These are phyloP conservation scores for Pithys albifrons DNA, from an alignment of 2,113 vertebrate species.

Conservation along the genomic window DNA sequence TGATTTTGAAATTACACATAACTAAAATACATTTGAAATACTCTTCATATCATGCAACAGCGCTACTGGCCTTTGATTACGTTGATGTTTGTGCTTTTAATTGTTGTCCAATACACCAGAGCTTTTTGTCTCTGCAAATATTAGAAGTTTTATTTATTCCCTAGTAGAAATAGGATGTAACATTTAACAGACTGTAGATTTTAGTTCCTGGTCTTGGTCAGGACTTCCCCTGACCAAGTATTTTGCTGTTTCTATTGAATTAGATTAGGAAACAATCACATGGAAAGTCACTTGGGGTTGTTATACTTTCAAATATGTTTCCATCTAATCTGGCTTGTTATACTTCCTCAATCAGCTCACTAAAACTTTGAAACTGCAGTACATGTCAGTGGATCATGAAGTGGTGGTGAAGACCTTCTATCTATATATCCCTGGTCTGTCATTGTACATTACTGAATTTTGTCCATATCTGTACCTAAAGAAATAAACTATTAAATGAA, in stretches of 20 bases:
- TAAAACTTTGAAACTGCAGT: neutral
- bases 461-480: neutral
- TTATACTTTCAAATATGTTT: neutral
- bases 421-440: neutral
- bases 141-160: neutral
- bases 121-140: neutral
- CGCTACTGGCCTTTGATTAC: neutral
- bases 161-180: neutral
- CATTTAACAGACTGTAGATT: neutral
- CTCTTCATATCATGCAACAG: neutral
- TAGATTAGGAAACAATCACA: neutral
- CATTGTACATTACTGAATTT: neutral
- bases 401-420: neutral
- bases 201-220: neutral
- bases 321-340: neutral
- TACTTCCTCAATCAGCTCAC: neutral
- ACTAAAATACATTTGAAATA: neutral
- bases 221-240: neutral
- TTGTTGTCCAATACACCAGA: neutral
- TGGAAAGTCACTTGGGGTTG: neutral
- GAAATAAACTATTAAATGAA: neutral
- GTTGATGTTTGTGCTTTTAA: neutral
- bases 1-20: neutral
- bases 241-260: neutral
- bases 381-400: accelerated